Evolutionary conservation across 1,140 invertebrate species (phyloP).

Genomic region (Drosophila pallidifrons): DNA sequence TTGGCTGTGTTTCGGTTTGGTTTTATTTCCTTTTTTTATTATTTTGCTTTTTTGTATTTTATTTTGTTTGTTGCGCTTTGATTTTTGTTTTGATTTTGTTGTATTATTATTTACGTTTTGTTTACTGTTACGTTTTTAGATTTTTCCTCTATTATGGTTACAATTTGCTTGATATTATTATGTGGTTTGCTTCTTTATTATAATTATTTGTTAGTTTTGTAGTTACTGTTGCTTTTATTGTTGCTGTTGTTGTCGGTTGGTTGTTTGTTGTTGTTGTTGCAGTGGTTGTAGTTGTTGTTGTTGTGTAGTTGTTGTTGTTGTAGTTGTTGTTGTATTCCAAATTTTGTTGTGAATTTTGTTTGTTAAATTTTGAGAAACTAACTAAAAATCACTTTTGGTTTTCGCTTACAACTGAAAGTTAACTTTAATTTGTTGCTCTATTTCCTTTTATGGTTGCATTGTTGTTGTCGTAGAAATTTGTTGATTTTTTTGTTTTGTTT

Average conservation of each 20-base stretch:
- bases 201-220: constrained; percentile 49
- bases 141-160: constrained; percentile 49
- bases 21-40: constrained; percentile 53
- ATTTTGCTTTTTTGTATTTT: constrained; percentile 32
- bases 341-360: constrained; percentile 84
- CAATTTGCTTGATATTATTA: constrained; percentile 52
- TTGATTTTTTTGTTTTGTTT: constrained; percentile 38
- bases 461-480: constrained; percentile 66
- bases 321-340: constrained; percentile 84
- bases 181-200: constrained; percentile 33
- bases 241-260: constrained; percentile 63
- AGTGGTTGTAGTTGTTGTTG: constrained; percentile 60
- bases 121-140: constrained; percentile 41
- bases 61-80: constrained; percentile 51
- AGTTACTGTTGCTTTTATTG: constrained; percentile 59
- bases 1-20: constrained; percentile 56
- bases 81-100: constrained; percentile 46
- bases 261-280: constrained; percentile 55
- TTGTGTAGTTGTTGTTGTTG: constrained; percentile 56
- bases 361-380: constrained; percentile 85
- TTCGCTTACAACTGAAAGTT: constrained; percentile 75
- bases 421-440: constrained; percentile 70
- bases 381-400: constrained; percentile 84
- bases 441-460: constrained; percentile 59
- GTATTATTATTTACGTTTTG: constrained; percentile 37